phyloP scores from a whole-genome alignment of 1,140 invertebrate species.

The Calliopsis andreniformis region DNA sequence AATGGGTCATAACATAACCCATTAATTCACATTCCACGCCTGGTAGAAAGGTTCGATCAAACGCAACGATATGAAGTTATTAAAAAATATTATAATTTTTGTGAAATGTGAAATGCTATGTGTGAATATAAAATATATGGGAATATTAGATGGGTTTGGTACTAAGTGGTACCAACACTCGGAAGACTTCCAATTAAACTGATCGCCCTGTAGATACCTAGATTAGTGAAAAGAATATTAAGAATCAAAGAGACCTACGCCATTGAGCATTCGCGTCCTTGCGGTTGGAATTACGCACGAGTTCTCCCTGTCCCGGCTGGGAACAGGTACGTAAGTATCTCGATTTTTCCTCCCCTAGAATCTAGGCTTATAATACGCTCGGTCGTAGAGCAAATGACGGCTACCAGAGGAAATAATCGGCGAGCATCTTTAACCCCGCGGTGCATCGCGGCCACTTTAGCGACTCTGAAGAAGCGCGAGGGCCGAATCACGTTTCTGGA shows the following conservation, averaged over 20 bases:
- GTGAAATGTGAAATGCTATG: too few species aligned
- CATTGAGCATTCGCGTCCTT: constrained; percentile 65
- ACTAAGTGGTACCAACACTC: too few species aligned
- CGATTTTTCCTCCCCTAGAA: constrained; percentile 53
- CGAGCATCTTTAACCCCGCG: background rate
- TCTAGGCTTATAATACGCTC: constrained; percentile 42
- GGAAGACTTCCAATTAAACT: too few species aligned
- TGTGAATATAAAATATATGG: too few species aligned
- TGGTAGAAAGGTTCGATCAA: too few species aligned
- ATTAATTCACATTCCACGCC: too few species aligned
- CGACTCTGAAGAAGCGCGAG: background rate
- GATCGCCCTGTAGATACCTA: too few species aligned
- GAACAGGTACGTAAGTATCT: constrained; percentile 61
- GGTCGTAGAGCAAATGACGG: constrained; percentile 12
- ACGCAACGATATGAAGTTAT: too few species aligned
- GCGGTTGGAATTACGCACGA: constrained; percentile 69
- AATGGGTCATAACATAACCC: too few species aligned
- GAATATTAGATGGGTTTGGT: too few species aligned
- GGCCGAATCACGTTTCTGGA: background rate
- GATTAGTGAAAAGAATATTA: too few species aligned
- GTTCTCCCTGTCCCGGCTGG: constrained; percentile 45
- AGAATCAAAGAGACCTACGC: constrained; percentile 52
- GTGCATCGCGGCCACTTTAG: background rate
- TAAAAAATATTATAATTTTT: too few species aligned
- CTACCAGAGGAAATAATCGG: constrained; percentile 18